These are phyloP conservation scores for Magallana nippona DNA, from an alignment of 2,888 invertebrate species.

Conservation along the genomic window DNA sequence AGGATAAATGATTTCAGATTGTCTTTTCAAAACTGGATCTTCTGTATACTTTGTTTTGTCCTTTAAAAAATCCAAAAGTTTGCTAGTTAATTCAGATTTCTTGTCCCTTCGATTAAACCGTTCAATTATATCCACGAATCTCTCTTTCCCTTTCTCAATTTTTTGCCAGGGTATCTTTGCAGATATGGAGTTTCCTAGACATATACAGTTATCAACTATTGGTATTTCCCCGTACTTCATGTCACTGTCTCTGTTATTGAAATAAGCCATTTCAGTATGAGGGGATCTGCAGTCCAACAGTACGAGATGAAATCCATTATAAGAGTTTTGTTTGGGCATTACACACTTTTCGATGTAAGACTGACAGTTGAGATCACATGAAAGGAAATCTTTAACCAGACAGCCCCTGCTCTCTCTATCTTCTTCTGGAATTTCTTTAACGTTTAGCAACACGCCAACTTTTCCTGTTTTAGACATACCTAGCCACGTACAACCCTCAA, in stretches of 20 bases:
- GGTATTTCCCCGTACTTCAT: not conserved
- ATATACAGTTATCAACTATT: not conserved
- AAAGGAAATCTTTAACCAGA: not conserved
- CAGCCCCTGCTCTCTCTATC: slow-evolving; percentile 8
- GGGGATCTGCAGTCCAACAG: not conserved
- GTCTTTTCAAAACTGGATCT: not conserved
- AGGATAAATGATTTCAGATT: not conserved
- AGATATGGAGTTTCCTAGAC: not conserved
- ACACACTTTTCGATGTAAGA: not conserved
- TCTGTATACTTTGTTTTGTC: not conserved
- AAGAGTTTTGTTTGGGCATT: not conserved
- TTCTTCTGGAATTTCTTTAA: not conserved
- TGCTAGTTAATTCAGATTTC: not conserved
- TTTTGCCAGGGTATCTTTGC: not conserved
- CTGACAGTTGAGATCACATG: not conserved
- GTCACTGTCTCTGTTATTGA: not conserved
- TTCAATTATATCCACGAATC: not conserved
- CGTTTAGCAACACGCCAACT: slow-evolving; percentile 25
- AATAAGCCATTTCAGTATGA: not conserved
- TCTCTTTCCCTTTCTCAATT: not conserved
- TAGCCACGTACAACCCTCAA: slow-evolving; percentile 10
- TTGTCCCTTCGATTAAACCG: not conserved
- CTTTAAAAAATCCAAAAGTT: too few species aligned
- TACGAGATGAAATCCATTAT: not conserved
- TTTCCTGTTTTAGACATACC: slow-evolving; percentile 29